Evolutionary conservation across 2,797 vertebrate genomes (phyloP).

Genomic region (Molossus alvarezi): DNA sequence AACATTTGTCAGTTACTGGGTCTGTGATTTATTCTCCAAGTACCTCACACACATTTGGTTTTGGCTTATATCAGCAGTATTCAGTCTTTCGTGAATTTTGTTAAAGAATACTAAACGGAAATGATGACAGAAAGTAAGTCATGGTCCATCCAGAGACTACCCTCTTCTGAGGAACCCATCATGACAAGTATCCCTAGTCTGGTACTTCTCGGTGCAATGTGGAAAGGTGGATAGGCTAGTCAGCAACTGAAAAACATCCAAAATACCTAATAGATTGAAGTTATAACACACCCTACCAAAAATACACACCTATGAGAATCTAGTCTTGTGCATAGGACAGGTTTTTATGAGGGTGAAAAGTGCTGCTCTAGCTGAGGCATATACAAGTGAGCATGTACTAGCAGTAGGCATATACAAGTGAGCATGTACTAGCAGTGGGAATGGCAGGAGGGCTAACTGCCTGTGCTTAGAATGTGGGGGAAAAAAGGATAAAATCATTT

Average conservation of each 20-base stretch:
- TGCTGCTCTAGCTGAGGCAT: not conserved
- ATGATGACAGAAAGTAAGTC: not conserved
- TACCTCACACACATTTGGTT: not conserved
- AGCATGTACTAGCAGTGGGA: not conserved
- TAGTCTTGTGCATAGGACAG: not conserved
- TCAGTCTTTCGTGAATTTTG: not conserved
- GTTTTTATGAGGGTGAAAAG: constrained; percentile 40
- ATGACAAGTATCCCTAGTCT: not conserved
- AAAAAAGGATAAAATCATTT: not conserved
- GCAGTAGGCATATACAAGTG: not conserved
- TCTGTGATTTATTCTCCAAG: not conserved
- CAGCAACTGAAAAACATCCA: not conserved
- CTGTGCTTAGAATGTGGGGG: not conserved
- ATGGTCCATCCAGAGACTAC: not conserved
- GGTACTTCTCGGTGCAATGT: not conserved
- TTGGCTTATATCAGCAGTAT: constrained; percentile 29
- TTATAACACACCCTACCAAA: constrained; percentile 48
- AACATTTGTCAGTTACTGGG: not conserved
- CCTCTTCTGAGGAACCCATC: not conserved
- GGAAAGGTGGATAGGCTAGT: not conserved
- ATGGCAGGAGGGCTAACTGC: not conserved
- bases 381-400: not conserved
- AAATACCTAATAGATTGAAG: not conserved
- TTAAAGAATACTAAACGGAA: constrained; percentile 48
- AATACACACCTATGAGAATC: not conserved